Conservation (phyloP, 1,140 invertebrate species). For the Pararge aegeria region DNA sequence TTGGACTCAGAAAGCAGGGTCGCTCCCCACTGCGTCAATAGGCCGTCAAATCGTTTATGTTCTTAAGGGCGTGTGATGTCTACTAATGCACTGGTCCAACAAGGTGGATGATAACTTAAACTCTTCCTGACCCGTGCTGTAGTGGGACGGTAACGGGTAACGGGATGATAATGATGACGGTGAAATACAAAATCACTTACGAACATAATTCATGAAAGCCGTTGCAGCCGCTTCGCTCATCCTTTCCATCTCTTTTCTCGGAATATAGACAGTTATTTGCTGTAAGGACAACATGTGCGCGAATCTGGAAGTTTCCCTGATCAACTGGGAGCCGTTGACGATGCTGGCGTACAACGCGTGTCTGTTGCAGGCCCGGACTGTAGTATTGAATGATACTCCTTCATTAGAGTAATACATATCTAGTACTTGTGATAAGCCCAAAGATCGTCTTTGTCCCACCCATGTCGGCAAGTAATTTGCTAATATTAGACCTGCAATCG, state of each 20-base stretch:
- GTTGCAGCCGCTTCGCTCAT: conserved; percentile 61
- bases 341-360: conserved; percentile 69
- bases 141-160: too few relatives aligned
- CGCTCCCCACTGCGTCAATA: too few relatives aligned
- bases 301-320: conserved; percentile 63
- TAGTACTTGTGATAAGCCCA: conserved; percentile 83
- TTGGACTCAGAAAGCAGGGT: too few relatives aligned
- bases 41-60: too few relatives aligned
- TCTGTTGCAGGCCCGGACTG: conserved; percentile 81
- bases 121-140: too few relatives aligned
- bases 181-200: too few relatives aligned
- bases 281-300: conserved; percentile 64
- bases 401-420: conserved; percentile 86
- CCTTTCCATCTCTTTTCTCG: conserved; percentile 60
- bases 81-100: too few relatives aligned
- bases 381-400: conserved; percentile 80
- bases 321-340: conserved; percentile 56
- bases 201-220: conserved; percentile 67
- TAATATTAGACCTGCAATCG: conserved; percentile 81
- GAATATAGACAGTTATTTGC: conserved; percentile 67
- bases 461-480: conserved; percentile 79
- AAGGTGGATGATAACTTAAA: too few relatives aligned
- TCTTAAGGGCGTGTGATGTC: too few relatives aligned
- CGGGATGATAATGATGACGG: too few relatives aligned
- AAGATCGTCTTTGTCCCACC: conserved; percentile 68